Percentiles rank a stretch among this genome's conserved stretches.
Conservation (phyloP, 2,888 invertebrate genomes). For the Abscondita cerata region DNA sequence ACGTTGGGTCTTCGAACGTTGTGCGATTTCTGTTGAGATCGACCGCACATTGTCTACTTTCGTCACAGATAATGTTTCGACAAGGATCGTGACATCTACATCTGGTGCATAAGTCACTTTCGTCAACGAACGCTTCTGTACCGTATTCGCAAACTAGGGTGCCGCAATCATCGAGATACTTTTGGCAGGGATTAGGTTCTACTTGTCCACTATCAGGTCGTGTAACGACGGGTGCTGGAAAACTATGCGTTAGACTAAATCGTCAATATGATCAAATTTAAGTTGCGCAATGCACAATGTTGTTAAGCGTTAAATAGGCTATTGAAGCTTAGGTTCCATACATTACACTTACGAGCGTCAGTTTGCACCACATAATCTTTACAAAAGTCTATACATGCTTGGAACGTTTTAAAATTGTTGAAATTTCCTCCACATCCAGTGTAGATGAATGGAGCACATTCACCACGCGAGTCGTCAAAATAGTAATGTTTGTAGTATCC, state of each 20-base stretch:
- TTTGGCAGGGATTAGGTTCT: constrained; percentile 61
- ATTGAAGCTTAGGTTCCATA: constrained; percentile 5
- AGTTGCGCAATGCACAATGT: too few relatives aligned
- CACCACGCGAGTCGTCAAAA: constrained; percentile 71
- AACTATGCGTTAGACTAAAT: too few relatives aligned
- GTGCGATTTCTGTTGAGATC: constrained; percentile 61
- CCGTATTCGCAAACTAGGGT: constrained; percentile 76
- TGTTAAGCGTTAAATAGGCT: not conserved
- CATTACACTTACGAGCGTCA: constrained; percentile 49
- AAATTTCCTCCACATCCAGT: constrained; percentile 87
- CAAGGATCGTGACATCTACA: constrained; percentile 84
- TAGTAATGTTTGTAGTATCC: constrained; percentile 70
- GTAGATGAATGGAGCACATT: constrained; percentile 82
- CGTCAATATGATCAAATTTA: too few relatives aligned
- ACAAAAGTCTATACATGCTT: constrained; percentile 73
- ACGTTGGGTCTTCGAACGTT: constrained; percentile 54
- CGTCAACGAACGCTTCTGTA: constrained; percentile 66
- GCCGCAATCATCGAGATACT: constrained; percentile 67
- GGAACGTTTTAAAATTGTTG: constrained; percentile 81
- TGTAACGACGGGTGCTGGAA: constrained; percentile 6
- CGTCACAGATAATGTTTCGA: constrained; percentile 65
- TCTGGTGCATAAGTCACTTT: constrained; percentile 68
- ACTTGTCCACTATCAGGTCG: constrained; percentile 27
- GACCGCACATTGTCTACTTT: constrained; percentile 73
- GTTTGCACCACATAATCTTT: constrained; percentile 49